Percentiles rank a stretch among this genome's conserved stretches.
These are phyloP conservation scores for Porites cylindrica DNA, from an alignment of 92 coral and sea anemone species.

Conservation along the genomic window DNA sequence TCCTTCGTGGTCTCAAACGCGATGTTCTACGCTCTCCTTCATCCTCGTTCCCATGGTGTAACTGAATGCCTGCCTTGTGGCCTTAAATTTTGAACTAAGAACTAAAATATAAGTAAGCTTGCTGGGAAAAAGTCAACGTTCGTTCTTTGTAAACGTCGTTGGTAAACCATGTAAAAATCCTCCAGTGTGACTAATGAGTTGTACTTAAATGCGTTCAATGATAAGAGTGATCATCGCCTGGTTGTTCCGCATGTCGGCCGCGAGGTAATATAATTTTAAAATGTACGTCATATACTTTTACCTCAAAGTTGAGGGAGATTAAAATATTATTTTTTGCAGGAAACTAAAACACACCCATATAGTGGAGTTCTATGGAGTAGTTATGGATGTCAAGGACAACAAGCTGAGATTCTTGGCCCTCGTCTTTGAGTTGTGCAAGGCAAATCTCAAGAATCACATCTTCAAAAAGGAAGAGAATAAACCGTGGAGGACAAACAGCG, in stretches of 20 bases:
- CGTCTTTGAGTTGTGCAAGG: constrained; percentile 29
- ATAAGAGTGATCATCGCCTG: no score
- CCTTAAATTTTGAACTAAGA: no score
- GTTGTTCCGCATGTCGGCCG: no score
- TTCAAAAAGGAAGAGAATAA: not conserved
- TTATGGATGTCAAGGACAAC: constrained; percentile 4
- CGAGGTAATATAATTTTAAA: no score
- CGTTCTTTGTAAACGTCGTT: not conserved
- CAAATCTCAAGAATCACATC: constrained; percentile 17
- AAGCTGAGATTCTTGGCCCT: not conserved
- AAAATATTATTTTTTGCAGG: not conserved
- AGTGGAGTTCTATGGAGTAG: constrained; percentile 24
- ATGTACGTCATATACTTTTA: no score
- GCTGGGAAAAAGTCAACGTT: not conserved
- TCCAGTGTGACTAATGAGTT: not conserved
- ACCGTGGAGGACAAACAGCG: constrained; percentile 24
- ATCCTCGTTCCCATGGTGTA: no score
- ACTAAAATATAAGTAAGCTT: no score
- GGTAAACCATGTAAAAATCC: not conserved
- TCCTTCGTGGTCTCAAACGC: no score
- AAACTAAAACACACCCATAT: constrained; percentile 15
- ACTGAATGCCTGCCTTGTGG: no score
- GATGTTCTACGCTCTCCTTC: no score
- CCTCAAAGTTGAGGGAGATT: no score
- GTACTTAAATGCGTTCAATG: not conserved